Base-by-base conservation (phyloP, 2,113 vertebrate genomes). In the Zosterops hypoxanthus region DNA sequence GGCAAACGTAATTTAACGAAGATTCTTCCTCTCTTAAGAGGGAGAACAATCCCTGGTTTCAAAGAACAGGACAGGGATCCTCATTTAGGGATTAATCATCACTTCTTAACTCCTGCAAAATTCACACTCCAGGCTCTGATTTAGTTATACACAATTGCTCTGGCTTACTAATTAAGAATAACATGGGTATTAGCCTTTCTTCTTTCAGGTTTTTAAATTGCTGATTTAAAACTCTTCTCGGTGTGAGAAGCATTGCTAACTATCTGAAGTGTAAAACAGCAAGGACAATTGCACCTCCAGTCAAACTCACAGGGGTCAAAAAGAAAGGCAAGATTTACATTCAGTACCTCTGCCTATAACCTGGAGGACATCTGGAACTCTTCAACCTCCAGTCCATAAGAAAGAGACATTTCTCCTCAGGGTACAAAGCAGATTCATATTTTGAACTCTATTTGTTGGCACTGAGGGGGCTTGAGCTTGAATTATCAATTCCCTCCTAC, bases 61-160 rank as follows among this genome's bases (percentile, higher is more conserved):
- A 70, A 93, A 90, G 75, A 53, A 29, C 28, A 59, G 60, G 19
- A 39, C 12, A 84, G 29, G 46, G 76, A 82, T 82, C 87, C 55
- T 86, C 78, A 70, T 84, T 92, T 85, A 72, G 82, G 68, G 36
- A 90, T 96, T 94, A 96, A 87, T 90, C 57, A 80, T 79, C 53
- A 47, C 63, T 72, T 84, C 8, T 24, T 80, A 85, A 87, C 36
- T 91, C 73, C 86, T 82, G 63, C 75, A 90, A 94, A 87, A 91
- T 75, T 78, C 84, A 47, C 82, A 92, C 87, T 95, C 73, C 55
- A 77, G 93, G 91, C 87, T 77, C 84, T 73, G 57, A 85, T 87
- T 85, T 77, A 89, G 88, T 91, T 92, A 72, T 8, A 60, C 34
- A 56, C 41, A 85, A 60, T 86, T 88, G 63, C 83, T 83, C 60